Evolutionary conservation across 2,113 vertebrate species (phyloP), one percentile per base, ranked within the genome.

Genomic region (Platysternon megacephalum): DNA sequence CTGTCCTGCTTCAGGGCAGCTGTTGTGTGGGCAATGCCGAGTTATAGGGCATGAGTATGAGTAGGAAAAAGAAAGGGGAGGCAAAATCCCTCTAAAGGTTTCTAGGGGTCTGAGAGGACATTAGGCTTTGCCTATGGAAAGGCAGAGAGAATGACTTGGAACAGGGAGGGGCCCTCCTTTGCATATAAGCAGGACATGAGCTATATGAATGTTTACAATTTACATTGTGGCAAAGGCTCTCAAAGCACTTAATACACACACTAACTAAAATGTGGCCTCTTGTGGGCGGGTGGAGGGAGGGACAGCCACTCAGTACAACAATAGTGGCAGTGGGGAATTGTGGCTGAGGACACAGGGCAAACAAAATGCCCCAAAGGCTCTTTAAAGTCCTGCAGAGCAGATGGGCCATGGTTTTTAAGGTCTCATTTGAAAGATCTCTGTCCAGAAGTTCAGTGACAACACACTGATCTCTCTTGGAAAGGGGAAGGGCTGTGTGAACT

Each of bases 21-120:
- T 32, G 2, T 48, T 21, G 39, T 55, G 2, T 0, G 0, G 5
- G 42, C 29, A 46, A 8, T 0, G 0, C 65, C 1, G 2, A 32
- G 53, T 1, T 58, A 72, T 21, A 72, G 65, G 19, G 16, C 19
- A 5, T 22, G 19, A 72, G 65, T n/a, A 5, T 22, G n/a, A 72
- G 65, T 39, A 72, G n/a, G 65, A 22, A 39, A 72, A 22, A 72
- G n/a, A 68, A 68, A n/a, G 32, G 32, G 35, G 35, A 32, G 35
- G 35, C 4, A 68, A 68, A 68, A 72, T 72, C 35, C n/a, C 65
- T 22, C 17, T 39, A 72, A 39, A 72, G n/a, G 21, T 72, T 39
- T 61, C 32, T 35, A 68, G 16, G 4, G 16, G n/a, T 72, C 17
- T 39, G n/a, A 72, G 35, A 39, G 19, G 5, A 39, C 65, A 22